A percentile compares a stretch with the other conserved stretches of the same genome.
phyloP scores from a whole-genome alignment of 2,888 invertebrate species.

The Antheraea assamensis region DNA sequence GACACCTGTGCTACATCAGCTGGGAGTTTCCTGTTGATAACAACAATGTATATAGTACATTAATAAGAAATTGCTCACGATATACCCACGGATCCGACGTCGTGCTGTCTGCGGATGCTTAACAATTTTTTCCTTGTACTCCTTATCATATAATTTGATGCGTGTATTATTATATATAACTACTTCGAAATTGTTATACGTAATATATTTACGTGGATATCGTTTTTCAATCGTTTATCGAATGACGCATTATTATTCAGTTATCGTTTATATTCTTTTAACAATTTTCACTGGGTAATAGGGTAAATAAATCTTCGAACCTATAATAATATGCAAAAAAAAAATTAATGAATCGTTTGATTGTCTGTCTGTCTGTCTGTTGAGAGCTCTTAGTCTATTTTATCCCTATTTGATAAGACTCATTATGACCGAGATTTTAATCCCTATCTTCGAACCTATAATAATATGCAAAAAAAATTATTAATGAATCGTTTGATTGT shows the following conservation, averaged over 20 bases:
- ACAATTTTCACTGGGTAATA: background rate
- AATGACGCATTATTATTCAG: background rate
- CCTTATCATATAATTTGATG: background rate
- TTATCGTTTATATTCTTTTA: background rate
- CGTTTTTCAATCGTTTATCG: background rate
- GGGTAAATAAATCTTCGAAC: background rate
- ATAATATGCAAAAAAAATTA: no score
- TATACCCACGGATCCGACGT: background rate
- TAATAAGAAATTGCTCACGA: slow-evolving; percentile 28
- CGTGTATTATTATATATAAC: background rate
- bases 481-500: background rate
- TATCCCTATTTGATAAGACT: background rate
- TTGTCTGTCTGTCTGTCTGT: no score
- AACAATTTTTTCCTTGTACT: slow-evolving; percentile 5
- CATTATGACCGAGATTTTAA: background rate
- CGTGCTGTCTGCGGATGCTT: slow-evolving; percentile 12
- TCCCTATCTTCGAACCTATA: no score
- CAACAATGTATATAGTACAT: slow-evolving; percentile 15
- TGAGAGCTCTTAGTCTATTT: background rate
- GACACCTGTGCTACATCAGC: slow-evolving; percentile 62
- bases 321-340: no score
- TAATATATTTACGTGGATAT: background rate
- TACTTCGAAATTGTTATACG: background rate
- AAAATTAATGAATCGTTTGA: background rate
- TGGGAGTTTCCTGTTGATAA: slow-evolving; percentile 63